phyloP scores from a whole-genome alignment of 2,888 invertebrate genomes.

The Thalpophila matura region DNA sequence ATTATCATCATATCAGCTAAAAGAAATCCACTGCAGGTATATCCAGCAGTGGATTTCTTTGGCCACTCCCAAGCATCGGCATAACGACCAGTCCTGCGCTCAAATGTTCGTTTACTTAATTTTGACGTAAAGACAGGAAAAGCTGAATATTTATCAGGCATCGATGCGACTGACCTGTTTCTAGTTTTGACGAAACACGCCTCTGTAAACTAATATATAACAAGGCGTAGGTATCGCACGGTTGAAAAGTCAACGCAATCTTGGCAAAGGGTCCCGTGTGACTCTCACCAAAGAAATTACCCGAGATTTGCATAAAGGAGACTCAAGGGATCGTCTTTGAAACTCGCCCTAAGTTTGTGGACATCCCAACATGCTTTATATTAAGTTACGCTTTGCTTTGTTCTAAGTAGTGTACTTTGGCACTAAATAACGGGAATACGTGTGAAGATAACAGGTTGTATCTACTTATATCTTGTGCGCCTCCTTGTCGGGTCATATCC shows the following conservation, averaged over 20 bases:
- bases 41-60: too few species aligned
- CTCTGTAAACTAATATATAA: constrained; percentile 73
- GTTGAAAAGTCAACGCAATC: constrained; percentile 85
- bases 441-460: constrained; percentile 69
- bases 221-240: constrained; percentile 74
- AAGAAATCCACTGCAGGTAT: too few species aligned
- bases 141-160: constrained; percentile 26
- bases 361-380: constrained; percentile 84
- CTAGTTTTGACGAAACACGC: constrained; percentile 59
- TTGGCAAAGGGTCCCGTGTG: constrained; percentile 82
- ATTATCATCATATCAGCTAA: too few species aligned
- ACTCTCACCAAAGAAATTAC: constrained; percentile 88
- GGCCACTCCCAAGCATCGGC: too few species aligned
- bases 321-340: constrained; percentile 85
- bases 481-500: constrained; percentile 26
- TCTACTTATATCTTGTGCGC: constrained; percentile 45
- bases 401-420: constrained; percentile 70
- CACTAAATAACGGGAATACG: constrained; percentile 72
- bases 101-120: too few species aligned
- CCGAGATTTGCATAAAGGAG: constrained; percentile 88
- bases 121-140: background rate
- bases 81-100: too few species aligned
- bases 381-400: constrained; percentile 82
- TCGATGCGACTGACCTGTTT: constrained; percentile 47
- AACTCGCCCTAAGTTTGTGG: constrained; percentile 84